Evolutionary conservation across 2,888 invertebrate genomes (phyloP), one percentile per base, ranked within the genome.

Genomic region (Sipha maydis): DNA sequence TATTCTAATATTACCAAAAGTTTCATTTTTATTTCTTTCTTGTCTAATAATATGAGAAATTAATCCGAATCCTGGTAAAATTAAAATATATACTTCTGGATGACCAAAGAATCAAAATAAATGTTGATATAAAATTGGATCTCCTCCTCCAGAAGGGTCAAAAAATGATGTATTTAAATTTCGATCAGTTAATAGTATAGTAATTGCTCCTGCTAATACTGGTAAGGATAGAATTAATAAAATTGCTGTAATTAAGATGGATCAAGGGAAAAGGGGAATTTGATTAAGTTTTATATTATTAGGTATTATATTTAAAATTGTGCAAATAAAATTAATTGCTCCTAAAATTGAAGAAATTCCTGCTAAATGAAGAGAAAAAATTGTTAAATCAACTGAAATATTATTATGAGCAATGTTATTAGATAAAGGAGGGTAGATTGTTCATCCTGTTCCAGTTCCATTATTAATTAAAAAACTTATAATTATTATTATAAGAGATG

Each of bases 1-100:
- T 94, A 96, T 96, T 21, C 95, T 95, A 92, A 96, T 90, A 2
- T 92, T 91, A 0, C 95, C 95, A 92, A 96, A 96, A 5, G 95
- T 94, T 94, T 95, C 94, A 91, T 95, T 95, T 94, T 96, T 96
- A 14, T 94, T 94, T 91, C 94, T 94, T 94, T 95, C 94, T 93
- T 94, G 94, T 0, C 93, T 93, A 92, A 96, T 94, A 93, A 96
- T 95, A 91, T 96, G 96, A 0, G 95, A 96, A 92, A 96, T 95
- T 93, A 96, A 94, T 0, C 96, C 96, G 93, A 96, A 96, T 92
- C 95, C 96, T 0, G n/a, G n/a, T n/a, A n/a, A n/a, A n/a, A n/a
- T n/a, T n/a, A n/a, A n/a, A n/a, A n/a, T n/a, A n/a, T n/a, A n/a
- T n/a, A n/a, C n/a, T n/a, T n/a, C n/a, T n/a, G n/a, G n/a, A n/a